Evolutionary conservation across 2,113 vertebrate genomes (phyloP), one percentile per base, ranked within the genome.

Genomic region (Mormoops blainvillei): DNA sequence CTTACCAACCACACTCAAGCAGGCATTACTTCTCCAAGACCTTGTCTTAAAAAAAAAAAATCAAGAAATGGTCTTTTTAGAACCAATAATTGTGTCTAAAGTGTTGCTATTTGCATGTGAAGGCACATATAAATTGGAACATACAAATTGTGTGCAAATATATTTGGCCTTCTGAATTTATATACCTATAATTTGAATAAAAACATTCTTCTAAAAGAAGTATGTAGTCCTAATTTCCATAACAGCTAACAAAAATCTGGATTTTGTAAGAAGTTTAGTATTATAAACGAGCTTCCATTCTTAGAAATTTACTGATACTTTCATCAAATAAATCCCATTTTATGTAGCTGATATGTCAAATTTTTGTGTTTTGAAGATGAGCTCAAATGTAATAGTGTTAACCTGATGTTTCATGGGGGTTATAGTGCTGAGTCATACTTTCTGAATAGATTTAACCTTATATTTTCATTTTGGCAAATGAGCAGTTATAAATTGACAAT

Each of bases 281-380:
- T 50, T 81, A 85, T 56, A 81, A 95, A 87, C 13, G 95, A 86
- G 15, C 14, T 78, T 96, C 28, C 74, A 56, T 33, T 1, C 0
- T 26, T 89, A 22, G 38, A 94, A 52, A 10, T 96, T 78, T 85
- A 7, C 73, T 67, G 95, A 90, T 58, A 73, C 10, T 50, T 3
- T 91, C 18, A 74, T 28, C 22, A 4, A 84, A 86, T 7, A 83
- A 76, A 50, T 94, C 7, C 4, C 63, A 91, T 89, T 52, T 87
- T 92, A 68, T 22, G 1, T 52, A 56, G 71, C 28, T 93, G 22
- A 48, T 54, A 58, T 14, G 1, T 18, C 36, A 91, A 91, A 43
- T 81, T 43, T 82, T 88, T 89, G 43, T 81, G 41, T 87, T 81
- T 97, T 93, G 33, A 91, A 63, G 52, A 63, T 68, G 50, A 68